These are phyloP conservation scores for Acronicta leporina DNA, from an alignment of 2,888 invertebrate species.

Conservation along the genomic window DNA sequence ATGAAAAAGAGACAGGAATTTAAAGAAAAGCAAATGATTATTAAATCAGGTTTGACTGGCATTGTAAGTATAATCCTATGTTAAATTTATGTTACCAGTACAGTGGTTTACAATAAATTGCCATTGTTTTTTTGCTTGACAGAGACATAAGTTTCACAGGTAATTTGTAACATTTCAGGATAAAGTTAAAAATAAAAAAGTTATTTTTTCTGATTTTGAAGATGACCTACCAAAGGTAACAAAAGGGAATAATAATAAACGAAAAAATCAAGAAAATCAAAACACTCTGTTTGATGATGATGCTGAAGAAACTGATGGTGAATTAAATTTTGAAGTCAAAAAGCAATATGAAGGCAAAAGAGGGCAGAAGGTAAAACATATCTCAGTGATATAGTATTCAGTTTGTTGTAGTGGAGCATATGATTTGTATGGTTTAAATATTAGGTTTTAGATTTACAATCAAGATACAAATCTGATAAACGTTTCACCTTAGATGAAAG, in stretches of 20 bases:
- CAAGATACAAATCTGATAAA: slow-evolving; percentile 92
- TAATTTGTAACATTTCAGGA: slow-evolving; percentile 77
- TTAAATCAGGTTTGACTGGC: slow-evolving; percentile 90
- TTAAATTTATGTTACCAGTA: too few relatives aligned
- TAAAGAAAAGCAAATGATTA: slow-evolving; percentile 90
- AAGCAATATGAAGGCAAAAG: slow-evolving; percentile 91
- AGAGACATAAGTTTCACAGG: not conserved
- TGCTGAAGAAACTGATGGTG: slow-evolving; percentile 84
- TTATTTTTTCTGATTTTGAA: slow-evolving; percentile 89
- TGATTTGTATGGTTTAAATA: slow-evolving; percentile 29
- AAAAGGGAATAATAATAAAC: slow-evolving; percentile 32
- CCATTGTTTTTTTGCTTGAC: not conserved
- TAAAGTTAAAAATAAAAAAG: slow-evolving; percentile 88
- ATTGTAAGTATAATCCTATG: slow-evolving; percentile 84
- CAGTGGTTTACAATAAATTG: too few relatives aligned
- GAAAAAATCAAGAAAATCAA: slow-evolving; percentile 52
- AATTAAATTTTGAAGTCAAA: slow-evolving; percentile 90
- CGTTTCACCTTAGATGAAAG: slow-evolving; percentile 93
- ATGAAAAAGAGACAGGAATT: slow-evolving; percentile 90
- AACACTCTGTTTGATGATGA: slow-evolving; percentile 85
- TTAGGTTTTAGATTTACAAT: slow-evolving; percentile 92
- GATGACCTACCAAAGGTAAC: slow-evolving; percentile 52
- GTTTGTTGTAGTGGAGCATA: slow-evolving; percentile 27
- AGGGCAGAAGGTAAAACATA: slow-evolving; percentile 87
- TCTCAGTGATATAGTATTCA: not conserved